Evolutionary conservation across 2,113 vertebrate species (phyloP), one percentile per base, ranked within the genome.

Genomic region (Ceuthmochares aereus): DNA sequence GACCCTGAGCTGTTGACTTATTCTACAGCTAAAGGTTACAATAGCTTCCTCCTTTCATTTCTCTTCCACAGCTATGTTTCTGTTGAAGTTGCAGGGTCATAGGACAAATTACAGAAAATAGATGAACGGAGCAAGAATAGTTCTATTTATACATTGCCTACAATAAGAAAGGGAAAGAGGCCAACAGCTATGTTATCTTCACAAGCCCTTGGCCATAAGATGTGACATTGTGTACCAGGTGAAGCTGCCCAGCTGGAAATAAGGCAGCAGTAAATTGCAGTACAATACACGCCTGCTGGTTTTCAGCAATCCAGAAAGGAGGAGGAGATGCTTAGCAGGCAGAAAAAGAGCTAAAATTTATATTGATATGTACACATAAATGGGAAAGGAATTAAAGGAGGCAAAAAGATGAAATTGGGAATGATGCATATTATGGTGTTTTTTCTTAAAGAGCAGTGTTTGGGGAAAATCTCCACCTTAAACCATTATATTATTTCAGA

Each of bases 381-480:
- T 1, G 4, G n/a, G 16, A 47, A 66, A 16, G 17, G 42, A 79
- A 60, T 69, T 63, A 66, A 76, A 62, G 59, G 63, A 77, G 12
- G 21, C 9, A 27, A 52, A 78, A 75, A 66, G 23, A 19, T 25
- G 7, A 8, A 36, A 51, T 6, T 3, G 1, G 47, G 73, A 62
- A 70, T 7, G 1, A 74, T 72, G 76, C 18, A 72, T 2, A 0
- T 45, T 3, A n/a, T 2, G 29, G 4, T 11, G 23, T 12, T 20
- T 30, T n/a, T 52, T 83, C 87, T 78, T 3, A 12, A 84, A 86
- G 9, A 52, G 30, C 2, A 34, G 22, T 32, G 29, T 62, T 94
- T 85, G 27, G 55, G 67, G 63, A 40, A 93, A 90, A 51, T 36
- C 66, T 92, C 83, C 73, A 84, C 84, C 73, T 89, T 77, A 84